These are phyloP conservation scores for Hyles lineata DNA, from an alignment of 2,888 invertebrate species.

Conservation along the genomic window DNA sequence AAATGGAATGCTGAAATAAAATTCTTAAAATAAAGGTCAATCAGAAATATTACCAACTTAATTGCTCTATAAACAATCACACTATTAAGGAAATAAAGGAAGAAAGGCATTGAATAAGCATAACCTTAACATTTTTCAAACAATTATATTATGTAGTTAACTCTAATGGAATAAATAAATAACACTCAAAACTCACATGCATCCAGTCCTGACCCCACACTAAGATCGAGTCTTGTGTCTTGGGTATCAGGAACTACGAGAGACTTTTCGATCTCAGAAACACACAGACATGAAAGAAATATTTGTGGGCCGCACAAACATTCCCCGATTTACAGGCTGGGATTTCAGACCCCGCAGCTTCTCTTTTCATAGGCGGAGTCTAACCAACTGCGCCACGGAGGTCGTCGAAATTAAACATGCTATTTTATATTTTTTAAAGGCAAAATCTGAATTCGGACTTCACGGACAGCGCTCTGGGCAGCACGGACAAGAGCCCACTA, in stretches of 20 bases:
- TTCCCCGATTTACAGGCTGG: too few relatives aligned
- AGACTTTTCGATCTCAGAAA: too few relatives aligned
- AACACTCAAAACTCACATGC: too few relatives aligned
- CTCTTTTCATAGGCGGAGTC: too few relatives aligned
- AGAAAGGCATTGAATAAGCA: background rate
- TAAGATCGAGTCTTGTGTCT: too few relatives aligned
- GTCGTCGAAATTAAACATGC: background rate
- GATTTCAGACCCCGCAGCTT: too few relatives aligned
- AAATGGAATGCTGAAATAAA: background rate
- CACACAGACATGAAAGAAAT: too few relatives aligned
- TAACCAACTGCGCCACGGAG: too few relatives aligned
- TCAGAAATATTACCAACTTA: background rate
- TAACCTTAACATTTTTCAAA: background rate
- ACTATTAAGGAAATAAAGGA: constrained; percentile 15
- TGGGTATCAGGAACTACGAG: too few relatives aligned
- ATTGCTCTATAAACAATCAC: background rate
- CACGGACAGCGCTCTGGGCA: constrained; percentile 96
- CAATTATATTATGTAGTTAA: background rate
- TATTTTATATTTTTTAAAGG: constrained; percentile 76
- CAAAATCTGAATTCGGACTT: constrained; percentile 98
- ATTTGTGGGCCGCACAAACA: too few relatives aligned
- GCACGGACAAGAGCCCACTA: constrained; percentile 95
- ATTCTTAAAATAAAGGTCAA: background rate
- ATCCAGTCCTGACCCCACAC: too few relatives aligned
- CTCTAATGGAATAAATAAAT: too few relatives aligned